Percentiles rank a stretch among this genome's conserved stretches.
Conservation (phyloP, 2,797 vertebrate genomes). For the Merluccius polli region DNA sequence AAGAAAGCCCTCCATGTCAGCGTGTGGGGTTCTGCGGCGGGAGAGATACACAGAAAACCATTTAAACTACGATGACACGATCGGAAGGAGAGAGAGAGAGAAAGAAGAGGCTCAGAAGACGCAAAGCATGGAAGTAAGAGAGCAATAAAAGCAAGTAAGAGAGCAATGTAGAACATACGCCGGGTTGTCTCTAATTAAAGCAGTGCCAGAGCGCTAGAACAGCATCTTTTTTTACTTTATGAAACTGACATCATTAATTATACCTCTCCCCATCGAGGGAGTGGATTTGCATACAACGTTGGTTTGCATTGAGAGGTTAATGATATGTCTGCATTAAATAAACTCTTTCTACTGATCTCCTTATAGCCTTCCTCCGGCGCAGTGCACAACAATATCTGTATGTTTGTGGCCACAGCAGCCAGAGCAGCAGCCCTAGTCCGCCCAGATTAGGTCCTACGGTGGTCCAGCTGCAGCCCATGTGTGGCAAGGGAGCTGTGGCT, state of each 20-base stretch:
- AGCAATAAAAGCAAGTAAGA: constrained; percentile 33
- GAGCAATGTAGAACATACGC: constrained; percentile 61
- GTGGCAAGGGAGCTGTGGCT: constrained; percentile 67
- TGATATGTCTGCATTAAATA: constrained; percentile 90
- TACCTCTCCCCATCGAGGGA: constrained; percentile 68
- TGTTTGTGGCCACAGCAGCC: constrained; percentile 54
- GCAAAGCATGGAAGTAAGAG: constrained; percentile 25
- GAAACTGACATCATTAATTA: constrained; percentile 75
- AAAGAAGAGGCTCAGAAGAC: constrained; percentile 32
- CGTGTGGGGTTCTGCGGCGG: constrained; percentile 78
- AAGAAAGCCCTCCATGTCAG: constrained; percentile 84
- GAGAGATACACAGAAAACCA: constrained; percentile 81
- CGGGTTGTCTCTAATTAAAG: constrained; percentile 70
- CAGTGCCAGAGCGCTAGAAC: constrained; percentile 58
- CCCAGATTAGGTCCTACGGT: constrained; percentile 69
- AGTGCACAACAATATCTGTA: constrained; percentile 61
- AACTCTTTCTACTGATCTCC: constrained; percentile 78
- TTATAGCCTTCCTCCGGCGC: constrained; percentile 65
- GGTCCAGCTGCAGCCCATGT: constrained; percentile 77
- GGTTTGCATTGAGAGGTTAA: constrained; percentile 75
- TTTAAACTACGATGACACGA: constrained; percentile 66
- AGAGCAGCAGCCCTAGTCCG: constrained; percentile 46
- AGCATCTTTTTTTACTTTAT: constrained; percentile 57
- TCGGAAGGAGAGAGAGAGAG: constrained; percentile 22
- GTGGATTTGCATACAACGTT: constrained; percentile 77